Percentiles rank a stretch among this genome's conserved stretches.
phyloP scores from a whole-genome alignment of 2,113 vertebrate genomes.

The Gasterosteus aculeatus region DNA sequence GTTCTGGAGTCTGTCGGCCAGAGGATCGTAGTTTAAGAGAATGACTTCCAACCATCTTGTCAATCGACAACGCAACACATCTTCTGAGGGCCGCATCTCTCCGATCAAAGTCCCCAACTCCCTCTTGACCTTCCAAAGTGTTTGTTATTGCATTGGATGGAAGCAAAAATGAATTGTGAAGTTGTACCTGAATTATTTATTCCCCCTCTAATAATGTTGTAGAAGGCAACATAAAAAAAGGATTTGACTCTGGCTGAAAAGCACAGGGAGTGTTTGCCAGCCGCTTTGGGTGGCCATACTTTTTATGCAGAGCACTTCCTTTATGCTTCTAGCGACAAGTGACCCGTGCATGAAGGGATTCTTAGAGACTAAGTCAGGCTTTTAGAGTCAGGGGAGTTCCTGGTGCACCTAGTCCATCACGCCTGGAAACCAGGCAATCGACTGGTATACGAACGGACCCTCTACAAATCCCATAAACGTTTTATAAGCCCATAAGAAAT shows the following conservation, averaged over 20 bases:
- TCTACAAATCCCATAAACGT: slow-evolving; percentile 42
- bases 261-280: slow-evolving; percentile 70
- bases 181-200: slow-evolving; percentile 30
- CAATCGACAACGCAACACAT: slow-evolving; percentile 18
- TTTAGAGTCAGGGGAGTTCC: slow-evolving; percentile 80
- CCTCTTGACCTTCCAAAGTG: not conserved
- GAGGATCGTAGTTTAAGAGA: slow-evolving; percentile 35
- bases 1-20: slow-evolving; percentile 44
- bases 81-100: not conserved
- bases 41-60: slow-evolving; percentile 43
- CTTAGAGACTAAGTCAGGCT: slow-evolving; percentile 83
- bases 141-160: not conserved
- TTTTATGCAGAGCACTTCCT: slow-evolving; percentile 78
- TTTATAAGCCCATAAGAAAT: slow-evolving; percentile 51
- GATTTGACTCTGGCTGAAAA: slow-evolving; percentile 72
- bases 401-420: slow-evolving; percentile 76
- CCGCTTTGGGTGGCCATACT: slow-evolving; percentile 85
- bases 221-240: slow-evolving; percentile 63
- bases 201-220: slow-evolving; percentile 57
- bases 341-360: slow-evolving; percentile 82
- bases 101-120: not conserved
- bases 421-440: slow-evolving; percentile 78
- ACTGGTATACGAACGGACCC: slow-evolving; percentile 65
- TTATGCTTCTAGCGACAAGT: slow-evolving; percentile 84
- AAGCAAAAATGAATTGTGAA: not conserved